A percentile compares a stretch with the other conserved stretches of the same genome.
These are phyloP conservation scores for Sturnira hondurensis DNA, from an alignment of 2,113 vertebrate genomes.

Conservation along the genomic window DNA sequence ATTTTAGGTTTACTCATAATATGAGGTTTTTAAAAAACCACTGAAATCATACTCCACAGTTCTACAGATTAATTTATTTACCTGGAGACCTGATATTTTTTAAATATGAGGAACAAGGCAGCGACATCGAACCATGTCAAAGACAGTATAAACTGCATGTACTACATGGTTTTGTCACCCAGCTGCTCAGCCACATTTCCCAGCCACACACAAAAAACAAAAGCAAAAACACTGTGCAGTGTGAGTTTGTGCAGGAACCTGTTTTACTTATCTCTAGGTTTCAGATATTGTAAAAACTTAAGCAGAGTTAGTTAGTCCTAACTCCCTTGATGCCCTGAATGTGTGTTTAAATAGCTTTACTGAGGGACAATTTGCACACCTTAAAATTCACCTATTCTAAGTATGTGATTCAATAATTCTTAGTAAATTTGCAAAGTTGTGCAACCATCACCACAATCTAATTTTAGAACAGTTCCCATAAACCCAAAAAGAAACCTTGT, in stretches of 20 bases:
- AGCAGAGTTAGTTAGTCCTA: not conserved
- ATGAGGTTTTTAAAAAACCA: not conserved
- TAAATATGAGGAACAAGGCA: not conserved
- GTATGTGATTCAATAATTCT: not conserved
- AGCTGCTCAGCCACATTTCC: not conserved
- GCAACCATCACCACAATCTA: not conserved
- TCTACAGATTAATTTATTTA: constrained; percentile 27
- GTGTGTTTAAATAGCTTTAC: not conserved
- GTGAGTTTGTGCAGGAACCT: not conserved
- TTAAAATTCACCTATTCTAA: not conserved
- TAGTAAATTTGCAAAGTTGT: not conserved
- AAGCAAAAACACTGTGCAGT: not conserved
- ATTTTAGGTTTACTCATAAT: not conserved
- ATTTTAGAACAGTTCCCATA: not conserved
- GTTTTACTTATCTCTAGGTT: constrained; percentile 1
- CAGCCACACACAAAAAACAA: not conserved
- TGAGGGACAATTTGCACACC: not conserved
- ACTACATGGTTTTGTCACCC: not conserved
- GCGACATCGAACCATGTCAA: not conserved
- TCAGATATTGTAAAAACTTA: not conserved
- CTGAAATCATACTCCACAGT: not conserved
- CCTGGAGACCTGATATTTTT: not conserved
- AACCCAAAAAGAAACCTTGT: not conserved
- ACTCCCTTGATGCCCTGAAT: not conserved
- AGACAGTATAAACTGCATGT: not conserved